Conservation (phyloP, 2,797 vertebrate species). For the Melanotaenia maccullochi region DNA sequence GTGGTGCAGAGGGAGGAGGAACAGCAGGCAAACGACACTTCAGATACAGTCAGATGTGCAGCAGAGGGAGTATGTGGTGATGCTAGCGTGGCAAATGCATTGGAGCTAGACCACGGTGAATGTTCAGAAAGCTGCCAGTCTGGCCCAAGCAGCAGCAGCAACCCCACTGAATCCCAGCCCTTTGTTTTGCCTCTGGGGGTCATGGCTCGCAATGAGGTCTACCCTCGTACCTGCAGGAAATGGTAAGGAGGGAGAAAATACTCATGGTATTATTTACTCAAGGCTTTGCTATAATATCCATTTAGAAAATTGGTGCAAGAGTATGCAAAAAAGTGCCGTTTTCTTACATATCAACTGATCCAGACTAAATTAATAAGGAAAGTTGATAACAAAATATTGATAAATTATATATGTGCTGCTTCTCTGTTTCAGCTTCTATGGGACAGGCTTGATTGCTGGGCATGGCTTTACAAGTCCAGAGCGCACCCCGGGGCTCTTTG, state of each 20-base stretch:
- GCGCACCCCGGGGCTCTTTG: conserved; percentile 93
- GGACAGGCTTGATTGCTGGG: conserved; percentile 95
- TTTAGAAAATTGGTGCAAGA: no score
- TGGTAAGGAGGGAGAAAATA: conserved; percentile 82
- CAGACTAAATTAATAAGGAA: no score
- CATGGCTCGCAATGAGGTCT: conserved; percentile 93
- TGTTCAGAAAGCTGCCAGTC: conserved; percentile 52
- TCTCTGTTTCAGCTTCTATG: conserved; percentile 88
- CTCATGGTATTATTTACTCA: not conserved
- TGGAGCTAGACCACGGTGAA: conserved; percentile 32
- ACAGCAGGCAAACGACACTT: conserved; percentile 27
- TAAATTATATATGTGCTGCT: conserved; percentile 13
- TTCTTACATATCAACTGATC: no score
- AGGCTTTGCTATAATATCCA: not conserved
- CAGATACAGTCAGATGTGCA: conserved; percentile 5
- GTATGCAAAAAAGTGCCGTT: no score
- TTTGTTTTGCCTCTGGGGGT: conserved; percentile 93
- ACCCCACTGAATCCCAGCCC: conserved; percentile 76
- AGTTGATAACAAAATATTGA: not conserved
- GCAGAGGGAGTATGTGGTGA: conserved; percentile 60
- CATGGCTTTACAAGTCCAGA: conserved; percentile 98
- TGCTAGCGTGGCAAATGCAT: conserved; percentile 17
- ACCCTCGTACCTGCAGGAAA: conserved; percentile 91
- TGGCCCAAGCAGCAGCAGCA: conserved; percentile 43
- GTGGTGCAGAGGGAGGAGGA: conserved; percentile 83